Percentiles rank a stretch among this genome's conserved stretches.
These are phyloP conservation scores for Zygogramma bicolorata DNA, from an alignment of 2,888 invertebrate genomes.

Conservation along the genomic window DNA sequence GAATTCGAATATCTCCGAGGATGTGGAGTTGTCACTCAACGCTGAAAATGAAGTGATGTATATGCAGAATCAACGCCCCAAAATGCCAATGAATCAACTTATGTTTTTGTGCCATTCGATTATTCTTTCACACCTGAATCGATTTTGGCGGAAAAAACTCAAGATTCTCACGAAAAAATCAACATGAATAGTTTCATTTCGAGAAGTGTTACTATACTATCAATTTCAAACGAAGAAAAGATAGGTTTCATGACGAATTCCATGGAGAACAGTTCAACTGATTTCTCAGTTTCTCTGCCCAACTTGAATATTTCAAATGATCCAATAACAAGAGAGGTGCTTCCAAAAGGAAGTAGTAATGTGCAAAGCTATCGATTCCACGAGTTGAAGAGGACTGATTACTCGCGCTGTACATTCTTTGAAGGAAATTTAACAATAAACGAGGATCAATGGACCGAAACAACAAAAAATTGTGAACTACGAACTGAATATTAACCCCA, in stretches of 20 bases:
- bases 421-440: conserved; percentile 8
- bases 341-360: conserved; percentile 2
- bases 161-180: background rate
- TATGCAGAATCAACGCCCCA: background rate
- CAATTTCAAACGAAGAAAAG: background rate
- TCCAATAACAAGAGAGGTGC: background rate
- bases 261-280: background rate
- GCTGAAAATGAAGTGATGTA: background rate
- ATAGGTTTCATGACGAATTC: background rate
- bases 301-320: conserved; percentile 4
- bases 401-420: conserved; percentile 5
- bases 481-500: background rate
- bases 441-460: background rate
- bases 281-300: no score
- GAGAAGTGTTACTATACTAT: no score
- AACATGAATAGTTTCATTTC: background rate
- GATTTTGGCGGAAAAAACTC: background rate
- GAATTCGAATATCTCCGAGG: no score
- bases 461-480: conserved; percentile 1
- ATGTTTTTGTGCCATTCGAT: no score
- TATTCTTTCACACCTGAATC: background rate
- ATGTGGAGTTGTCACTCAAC: no score
- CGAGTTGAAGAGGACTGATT: no score
- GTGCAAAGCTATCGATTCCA: background rate
- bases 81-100: no score